Evolutionary conservation across 2,888 invertebrate genomes (phyloP).

Genomic region (Eupsilia transversa): DNA sequence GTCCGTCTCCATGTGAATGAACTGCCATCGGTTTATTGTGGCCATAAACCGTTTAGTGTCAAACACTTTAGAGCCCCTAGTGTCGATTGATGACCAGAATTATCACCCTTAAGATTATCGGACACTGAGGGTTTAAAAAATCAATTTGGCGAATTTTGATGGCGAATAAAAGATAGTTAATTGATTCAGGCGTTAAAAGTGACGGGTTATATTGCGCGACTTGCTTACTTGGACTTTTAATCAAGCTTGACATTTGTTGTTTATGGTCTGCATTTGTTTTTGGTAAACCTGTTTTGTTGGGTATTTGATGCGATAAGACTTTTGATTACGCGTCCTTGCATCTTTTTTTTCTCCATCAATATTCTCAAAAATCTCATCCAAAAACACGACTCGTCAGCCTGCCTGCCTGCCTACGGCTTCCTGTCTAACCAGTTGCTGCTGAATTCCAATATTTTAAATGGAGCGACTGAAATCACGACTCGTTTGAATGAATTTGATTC

Average conservation of each 20-base stretch:
- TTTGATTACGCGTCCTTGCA: neutral
- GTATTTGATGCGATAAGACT: neutral
- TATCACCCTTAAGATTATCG: constrained; percentile 50
- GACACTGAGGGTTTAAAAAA: constrained; percentile 43
- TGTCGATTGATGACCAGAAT: constrained; percentile 63
- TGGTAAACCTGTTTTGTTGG: constrained; percentile 5
- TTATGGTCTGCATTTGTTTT: constrained; percentile 10
- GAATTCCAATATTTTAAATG: no score
- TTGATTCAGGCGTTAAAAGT: no score
- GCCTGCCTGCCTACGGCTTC: no score
- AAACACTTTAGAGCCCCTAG: constrained; percentile 55
- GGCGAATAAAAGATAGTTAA: constrained; percentile 44
- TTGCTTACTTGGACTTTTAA: constrained; percentile 44
- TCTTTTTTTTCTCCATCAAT: neutral
- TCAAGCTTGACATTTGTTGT: constrained; percentile 41
- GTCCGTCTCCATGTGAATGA: constrained; percentile 61
- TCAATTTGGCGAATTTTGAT: constrained; percentile 57
- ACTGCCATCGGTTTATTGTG: constrained; percentile 59
- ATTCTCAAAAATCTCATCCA: neutral
- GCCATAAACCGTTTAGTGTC: constrained; percentile 68
- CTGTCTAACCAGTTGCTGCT: no score
- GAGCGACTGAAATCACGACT: no score
- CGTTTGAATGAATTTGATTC: neutral
- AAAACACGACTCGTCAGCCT: neutral
- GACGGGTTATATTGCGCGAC: constrained; percentile 14